These are phyloP conservation scores for Cheilinus undulatus DNA, from an alignment of 2,113 vertebrate genomes.

Conservation along the genomic window DNA sequence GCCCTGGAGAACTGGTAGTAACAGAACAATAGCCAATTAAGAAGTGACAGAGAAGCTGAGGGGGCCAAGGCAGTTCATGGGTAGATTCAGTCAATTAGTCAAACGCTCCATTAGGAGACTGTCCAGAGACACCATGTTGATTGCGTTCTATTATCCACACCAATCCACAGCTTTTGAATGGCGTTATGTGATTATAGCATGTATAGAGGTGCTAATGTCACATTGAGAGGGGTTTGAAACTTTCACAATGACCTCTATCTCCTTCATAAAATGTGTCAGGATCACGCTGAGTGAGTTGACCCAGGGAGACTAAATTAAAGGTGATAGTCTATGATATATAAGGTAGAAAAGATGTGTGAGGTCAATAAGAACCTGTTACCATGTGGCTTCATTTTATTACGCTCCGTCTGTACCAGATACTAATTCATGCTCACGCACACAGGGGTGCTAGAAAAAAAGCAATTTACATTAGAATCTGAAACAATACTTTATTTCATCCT, in stretches of 20 bases:
- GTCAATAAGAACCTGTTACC: not conserved
- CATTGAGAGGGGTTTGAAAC: conserved; percentile 9
- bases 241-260: not conserved
- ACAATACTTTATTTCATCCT: no score
- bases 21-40: conserved; percentile 77
- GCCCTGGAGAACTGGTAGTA: conserved; percentile 73
- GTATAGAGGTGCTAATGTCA: conserved; percentile 3
- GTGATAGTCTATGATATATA: conserved; percentile 3
- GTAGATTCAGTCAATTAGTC: conserved; percentile 77
- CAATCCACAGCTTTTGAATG: conserved; percentile 39
- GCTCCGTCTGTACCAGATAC: not conserved
- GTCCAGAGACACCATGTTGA: conserved; percentile 65
- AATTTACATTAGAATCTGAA: no score
- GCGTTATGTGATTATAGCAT: conserved; percentile 18
- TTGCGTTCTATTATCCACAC: conserved; percentile 59
- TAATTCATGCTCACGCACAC: not conserved
- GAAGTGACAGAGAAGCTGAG: conserved; percentile 60
- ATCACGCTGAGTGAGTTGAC: not conserved
- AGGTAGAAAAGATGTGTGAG: not conserved
- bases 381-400: conserved; percentile 4
- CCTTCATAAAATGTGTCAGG: not conserved
- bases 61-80: conserved; percentile 60
- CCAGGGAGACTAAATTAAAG: conserved; percentile 11
- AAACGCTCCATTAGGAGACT: conserved; percentile 64
- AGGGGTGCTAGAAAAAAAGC: no score